Conservation (phyloP, 2,113 vertebrate species). For the Syrrhaptes paradoxus region DNA sequence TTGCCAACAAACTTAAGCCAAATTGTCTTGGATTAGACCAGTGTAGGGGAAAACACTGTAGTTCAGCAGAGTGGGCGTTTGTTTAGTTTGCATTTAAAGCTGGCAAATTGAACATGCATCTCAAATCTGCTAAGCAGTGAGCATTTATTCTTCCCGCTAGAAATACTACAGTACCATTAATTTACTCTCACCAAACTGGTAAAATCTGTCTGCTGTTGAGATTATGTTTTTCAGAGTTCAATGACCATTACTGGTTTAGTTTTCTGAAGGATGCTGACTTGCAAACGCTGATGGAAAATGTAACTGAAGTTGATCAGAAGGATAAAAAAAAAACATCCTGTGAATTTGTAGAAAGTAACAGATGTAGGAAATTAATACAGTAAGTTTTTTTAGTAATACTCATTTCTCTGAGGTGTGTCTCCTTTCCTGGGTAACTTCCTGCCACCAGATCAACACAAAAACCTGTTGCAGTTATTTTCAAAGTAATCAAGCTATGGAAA, state of each 20-base stretch:
- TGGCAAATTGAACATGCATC: not conserved
- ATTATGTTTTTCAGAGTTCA: not conserved
- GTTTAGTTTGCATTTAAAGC: not conserved
- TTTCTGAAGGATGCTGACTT: not conserved
- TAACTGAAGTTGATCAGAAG: not conserved
- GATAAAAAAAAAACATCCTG: not conserved
- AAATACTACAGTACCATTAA: not conserved
- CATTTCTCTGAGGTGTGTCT: constrained; percentile 32
- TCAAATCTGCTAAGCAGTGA: not conserved
- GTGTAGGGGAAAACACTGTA: not conserved
- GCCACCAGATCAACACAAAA: not conserved
- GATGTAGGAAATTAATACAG: not conserved
- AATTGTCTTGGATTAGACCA: not conserved
- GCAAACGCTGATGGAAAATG: not conserved
- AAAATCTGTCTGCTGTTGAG: not conserved
- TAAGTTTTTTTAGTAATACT: not conserved
- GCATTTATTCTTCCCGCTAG: not conserved
- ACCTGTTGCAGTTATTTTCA: not conserved
- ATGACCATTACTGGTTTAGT: not conserved
- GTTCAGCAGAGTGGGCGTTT: not conserved
- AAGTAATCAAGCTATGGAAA: not conserved
- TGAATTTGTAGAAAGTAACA: not conserved
- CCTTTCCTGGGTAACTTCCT: constrained; percentile 53
- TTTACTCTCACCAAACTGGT: not conserved
- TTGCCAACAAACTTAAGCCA: not conserved